Percentiles rank a stretch among this genome's conserved stretches.
Conservation (phyloP, 2,113 vertebrate species). For the Nothobranchius furzeri region DNA sequence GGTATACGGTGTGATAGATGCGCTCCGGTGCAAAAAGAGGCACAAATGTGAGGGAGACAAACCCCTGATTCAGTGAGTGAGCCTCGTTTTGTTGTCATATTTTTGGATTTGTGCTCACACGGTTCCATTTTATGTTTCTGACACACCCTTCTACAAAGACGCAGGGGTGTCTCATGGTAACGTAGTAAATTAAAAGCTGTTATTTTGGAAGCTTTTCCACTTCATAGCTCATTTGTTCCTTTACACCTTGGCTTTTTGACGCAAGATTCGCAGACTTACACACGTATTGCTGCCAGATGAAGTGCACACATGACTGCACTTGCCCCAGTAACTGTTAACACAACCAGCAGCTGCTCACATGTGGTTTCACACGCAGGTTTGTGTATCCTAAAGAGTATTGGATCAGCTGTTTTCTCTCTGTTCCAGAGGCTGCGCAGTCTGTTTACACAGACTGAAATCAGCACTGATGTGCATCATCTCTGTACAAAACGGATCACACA, state of each 20-base stretch:
- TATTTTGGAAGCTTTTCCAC: conserved; percentile 24
- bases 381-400: conserved; percentile 19
- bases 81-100: conserved; percentile 33
- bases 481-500: conserved; percentile 12
- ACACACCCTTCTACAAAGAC: conserved; percentile 22
- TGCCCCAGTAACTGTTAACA: conserved; percentile 11
- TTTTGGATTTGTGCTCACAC: conserved; percentile 43
- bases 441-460: conserved; percentile 6
- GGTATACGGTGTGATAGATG: conserved; percentile 51
- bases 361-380: conserved; percentile 5
- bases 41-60: conserved; percentile 26
- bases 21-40: conserved; percentile 29
- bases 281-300: conserved; percentile 1
- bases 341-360: conserved; percentile 18
- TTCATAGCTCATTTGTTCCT: conserved; percentile 9
- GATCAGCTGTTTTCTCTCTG: conserved; percentile 34
- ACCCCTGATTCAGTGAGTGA: conserved; percentile 29
- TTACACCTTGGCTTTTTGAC: conserved; percentile 12
- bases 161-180: conserved; percentile 12
- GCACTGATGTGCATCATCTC: conserved; percentile 26
- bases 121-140: conserved; percentile 32
- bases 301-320: conserved; percentile 17
- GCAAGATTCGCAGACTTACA: conserved; percentile 1
- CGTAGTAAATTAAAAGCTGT: conserved; percentile 25
- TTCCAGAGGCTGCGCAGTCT: conserved; percentile 39